phyloP scores from a whole-genome alignment of 2,797 vertebrate genomes.

The Brachyrhaphis roseni region DNA sequence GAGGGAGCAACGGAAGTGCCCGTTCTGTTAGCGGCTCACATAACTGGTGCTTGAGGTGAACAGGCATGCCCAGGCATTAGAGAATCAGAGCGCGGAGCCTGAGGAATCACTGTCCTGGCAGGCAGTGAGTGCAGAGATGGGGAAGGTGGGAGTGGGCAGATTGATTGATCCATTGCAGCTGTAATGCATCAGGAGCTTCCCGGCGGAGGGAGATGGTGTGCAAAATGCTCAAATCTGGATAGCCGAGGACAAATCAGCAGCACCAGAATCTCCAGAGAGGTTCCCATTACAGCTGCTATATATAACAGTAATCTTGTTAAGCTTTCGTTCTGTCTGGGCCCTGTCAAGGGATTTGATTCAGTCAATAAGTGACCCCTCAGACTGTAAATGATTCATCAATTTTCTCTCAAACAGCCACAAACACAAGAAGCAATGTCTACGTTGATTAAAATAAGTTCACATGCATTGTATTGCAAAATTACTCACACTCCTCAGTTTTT shows the following conservation, averaged over 20 bases:
- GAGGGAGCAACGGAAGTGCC: slow-evolving; percentile 8
- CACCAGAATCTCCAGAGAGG: slow-evolving; percentile 66
- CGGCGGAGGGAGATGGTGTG: slow-evolving; percentile 54
- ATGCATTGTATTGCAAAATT: neutral
- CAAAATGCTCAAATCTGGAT: slow-evolving; percentile 63
- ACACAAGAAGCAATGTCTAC: slow-evolving; percentile 28
- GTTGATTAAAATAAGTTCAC: slow-evolving; percentile 12
- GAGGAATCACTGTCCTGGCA: slow-evolving; percentile 60
- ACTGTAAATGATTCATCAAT: slow-evolving; percentile 72
- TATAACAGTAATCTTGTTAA: slow-evolving; percentile 80
- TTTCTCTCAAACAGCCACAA: slow-evolving; percentile 46
- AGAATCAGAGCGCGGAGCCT: slow-evolving; percentile 27
- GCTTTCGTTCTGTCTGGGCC: slow-evolving; percentile 65
- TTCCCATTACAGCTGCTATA: slow-evolving; percentile 75
- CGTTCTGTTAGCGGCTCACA: slow-evolving; percentile 28
- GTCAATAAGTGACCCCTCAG: slow-evolving; percentile 76
- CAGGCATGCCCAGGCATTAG: slow-evolving; percentile 31
- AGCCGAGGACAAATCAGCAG: slow-evolving; percentile 64
- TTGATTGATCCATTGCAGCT: slow-evolving; percentile 72
- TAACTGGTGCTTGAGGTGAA: slow-evolving; percentile 45
- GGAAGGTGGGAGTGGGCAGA: slow-evolving; percentile 46
- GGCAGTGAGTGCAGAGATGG: slow-evolving; percentile 52
- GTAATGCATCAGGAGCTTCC: slow-evolving; percentile 76
- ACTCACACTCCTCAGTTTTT: neutral
- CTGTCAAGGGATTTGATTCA: slow-evolving; percentile 61